phyloP scores from a whole-genome alignment of 2,888 invertebrate genomes.

The Cephalotes varians region DNA sequence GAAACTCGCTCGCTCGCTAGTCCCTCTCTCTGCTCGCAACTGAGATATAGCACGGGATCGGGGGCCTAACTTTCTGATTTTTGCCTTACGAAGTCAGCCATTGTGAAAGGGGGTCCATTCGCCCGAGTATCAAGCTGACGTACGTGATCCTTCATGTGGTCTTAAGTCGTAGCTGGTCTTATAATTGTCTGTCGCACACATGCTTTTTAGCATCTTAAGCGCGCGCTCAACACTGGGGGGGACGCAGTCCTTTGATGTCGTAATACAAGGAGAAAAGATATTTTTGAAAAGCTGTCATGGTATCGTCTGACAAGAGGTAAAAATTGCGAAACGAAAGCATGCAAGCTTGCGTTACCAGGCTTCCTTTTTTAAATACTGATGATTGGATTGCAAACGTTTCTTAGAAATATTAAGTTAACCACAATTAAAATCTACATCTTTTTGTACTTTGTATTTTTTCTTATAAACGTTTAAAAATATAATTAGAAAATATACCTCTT shows the following conservation, averaged over 20 bases:
- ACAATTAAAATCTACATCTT: background rate
- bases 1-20: conserved; percentile 70
- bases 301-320: background rate
- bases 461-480: background rate
- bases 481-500: background rate
- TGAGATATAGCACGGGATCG: conserved; percentile 53
- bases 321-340: background rate
- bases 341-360: background rate
- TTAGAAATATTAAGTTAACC: background rate
- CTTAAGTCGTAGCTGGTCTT: conserved; percentile 61
- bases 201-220: conserved; percentile 60
- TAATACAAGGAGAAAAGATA: conserved; percentile 21
- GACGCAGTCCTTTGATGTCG: conserved; percentile 16
- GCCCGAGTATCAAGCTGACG: conserved; percentile 52
- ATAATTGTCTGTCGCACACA: conserved; percentile 51
- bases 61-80: conserved; percentile 85
- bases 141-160: conserved; percentile 68
- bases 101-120: conserved; percentile 79
- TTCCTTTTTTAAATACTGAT: background rate
- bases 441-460: background rate
- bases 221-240: conserved; percentile 14
- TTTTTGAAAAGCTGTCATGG: conserved; percentile 78
- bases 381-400: background rate
- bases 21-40: conserved; percentile 52
- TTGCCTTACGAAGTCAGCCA: conserved; percentile 86